These are phyloP conservation scores for Rhipidura dahli DNA, from an alignment of 2,113 vertebrate genomes.

Conservation along the genomic window DNA sequence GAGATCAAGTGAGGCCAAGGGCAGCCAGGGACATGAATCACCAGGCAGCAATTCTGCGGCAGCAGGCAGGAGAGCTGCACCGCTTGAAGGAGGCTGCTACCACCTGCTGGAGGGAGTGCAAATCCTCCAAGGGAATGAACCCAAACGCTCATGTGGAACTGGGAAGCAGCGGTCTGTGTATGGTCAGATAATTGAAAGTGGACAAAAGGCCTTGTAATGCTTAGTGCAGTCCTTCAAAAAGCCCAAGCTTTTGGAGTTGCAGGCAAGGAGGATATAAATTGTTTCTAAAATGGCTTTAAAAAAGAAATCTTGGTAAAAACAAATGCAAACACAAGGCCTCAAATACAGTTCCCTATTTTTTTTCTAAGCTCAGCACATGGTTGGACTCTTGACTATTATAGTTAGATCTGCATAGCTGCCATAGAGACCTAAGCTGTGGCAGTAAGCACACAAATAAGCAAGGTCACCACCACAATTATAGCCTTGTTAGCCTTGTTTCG, in stretches of 20 bases:
- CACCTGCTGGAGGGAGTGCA: conserved; percentile 37
- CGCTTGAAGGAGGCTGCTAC: conserved; percentile 15
- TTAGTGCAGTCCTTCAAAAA: neutral
- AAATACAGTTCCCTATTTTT: neutral
- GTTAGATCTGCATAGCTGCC: neutral
- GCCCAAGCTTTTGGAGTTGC: neutral
- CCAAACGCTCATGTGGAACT: neutral
- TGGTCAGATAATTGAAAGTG: neutral
- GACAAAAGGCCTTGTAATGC: neutral
- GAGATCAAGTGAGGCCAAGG: neutral
- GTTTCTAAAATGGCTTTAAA: neutral
- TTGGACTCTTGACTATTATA: neutral
- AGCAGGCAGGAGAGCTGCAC: neutral
- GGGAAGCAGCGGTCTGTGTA: fast-evolving
- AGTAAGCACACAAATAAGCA: neutral
- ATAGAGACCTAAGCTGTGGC: neutral
- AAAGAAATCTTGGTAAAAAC: neutral
- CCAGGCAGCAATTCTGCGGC: neutral
- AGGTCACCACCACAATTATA: neutral
- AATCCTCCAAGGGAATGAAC: neutral
- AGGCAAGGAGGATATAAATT: neutral
- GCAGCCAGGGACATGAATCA: neutral
- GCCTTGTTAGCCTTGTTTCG: neutral
- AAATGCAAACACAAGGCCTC: neutral
- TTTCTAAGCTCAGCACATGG: neutral